These are phyloP conservation scores for Thera obeliscata DNA, from an alignment of 2,888 invertebrate genomes.

Conservation along the genomic window DNA sequence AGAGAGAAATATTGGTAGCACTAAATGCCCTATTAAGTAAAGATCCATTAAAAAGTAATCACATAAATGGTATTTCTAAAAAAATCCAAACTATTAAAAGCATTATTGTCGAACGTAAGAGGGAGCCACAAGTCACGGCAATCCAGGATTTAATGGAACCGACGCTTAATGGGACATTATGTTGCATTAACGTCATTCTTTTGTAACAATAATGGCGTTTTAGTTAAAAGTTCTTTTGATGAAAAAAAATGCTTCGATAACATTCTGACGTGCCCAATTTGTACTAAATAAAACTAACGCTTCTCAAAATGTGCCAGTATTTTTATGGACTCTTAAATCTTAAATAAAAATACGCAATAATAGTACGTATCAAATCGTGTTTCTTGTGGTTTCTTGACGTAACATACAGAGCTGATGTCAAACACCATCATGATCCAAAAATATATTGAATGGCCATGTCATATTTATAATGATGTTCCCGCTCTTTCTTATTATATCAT, in stretches of 20 bases:
- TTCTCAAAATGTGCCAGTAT: too few relatives aligned
- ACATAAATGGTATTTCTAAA: conserved; percentile 6
- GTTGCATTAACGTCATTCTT: conserved; percentile 23
- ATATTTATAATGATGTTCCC: conserved; percentile 18
- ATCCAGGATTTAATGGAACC: conserved; percentile 27
- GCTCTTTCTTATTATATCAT: conserved; percentile 10
- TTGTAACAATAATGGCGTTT: conserved; percentile 24
- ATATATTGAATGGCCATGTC: conserved; percentile 13
- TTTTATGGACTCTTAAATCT: too few relatives aligned
- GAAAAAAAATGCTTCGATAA: background rate
- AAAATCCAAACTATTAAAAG: conserved; percentile 2
- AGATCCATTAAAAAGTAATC: background rate
- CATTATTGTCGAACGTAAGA: conserved; percentile 18
- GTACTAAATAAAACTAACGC: too few relatives aligned
- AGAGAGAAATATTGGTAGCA: too few relatives aligned
- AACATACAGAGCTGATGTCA: background rate
- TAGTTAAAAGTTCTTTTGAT: conserved; percentile 9
- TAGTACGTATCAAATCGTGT: too few relatives aligned
- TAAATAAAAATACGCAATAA: too few relatives aligned
- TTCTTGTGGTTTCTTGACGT: too few relatives aligned
- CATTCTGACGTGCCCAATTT: too few relatives aligned
- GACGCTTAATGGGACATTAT: conserved; percentile 24
- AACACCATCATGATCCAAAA: background rate
- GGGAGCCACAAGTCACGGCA: conserved; percentile 31
- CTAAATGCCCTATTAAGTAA: background rate